Conservation (phyloP, 2,888 invertebrate genomes). For the Thymelicus sylvestris region DNA sequence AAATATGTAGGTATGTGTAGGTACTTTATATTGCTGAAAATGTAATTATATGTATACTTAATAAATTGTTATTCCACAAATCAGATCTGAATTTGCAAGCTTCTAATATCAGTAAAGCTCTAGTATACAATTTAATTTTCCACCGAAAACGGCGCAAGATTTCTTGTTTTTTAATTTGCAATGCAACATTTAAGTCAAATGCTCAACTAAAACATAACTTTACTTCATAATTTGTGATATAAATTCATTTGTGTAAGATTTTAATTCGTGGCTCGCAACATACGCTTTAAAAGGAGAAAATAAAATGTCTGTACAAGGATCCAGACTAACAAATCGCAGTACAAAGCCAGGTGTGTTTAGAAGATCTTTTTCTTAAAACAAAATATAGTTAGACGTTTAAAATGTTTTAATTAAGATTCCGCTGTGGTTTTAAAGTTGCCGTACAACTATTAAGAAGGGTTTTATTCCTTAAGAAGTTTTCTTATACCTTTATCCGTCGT, state of each 20-base stretch:
- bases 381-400: constrained; percentile 18
- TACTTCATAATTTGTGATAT: too few species aligned
- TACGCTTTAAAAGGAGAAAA: not conserved
- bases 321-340: constrained; percentile 10
- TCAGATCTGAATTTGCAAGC: too few species aligned
- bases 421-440: constrained; percentile 6
- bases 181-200: too few species aligned
- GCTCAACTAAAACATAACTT: too few species aligned
- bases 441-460: not conserved
- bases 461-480: constrained; percentile 1
- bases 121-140: too few species aligned
- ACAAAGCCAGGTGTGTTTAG: constrained; percentile 7
- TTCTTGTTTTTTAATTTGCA: too few species aligned
- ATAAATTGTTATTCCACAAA: too few species aligned
- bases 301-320: not conserved
- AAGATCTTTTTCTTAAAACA: constrained; percentile 25
- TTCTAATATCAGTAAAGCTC: too few species aligned
- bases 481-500: not conserved
- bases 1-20: too few species aligned
- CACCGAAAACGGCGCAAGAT: too few species aligned
- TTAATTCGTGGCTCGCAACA: not conserved
- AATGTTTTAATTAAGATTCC: constrained; percentile 30
- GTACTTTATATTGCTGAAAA: too few species aligned
- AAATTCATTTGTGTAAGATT: not conserved
- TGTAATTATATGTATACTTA: too few species aligned